Evolutionary conservation across 2,797 vertebrate genomes (phyloP).

Genomic region (Epinephelus malabaricus): DNA sequence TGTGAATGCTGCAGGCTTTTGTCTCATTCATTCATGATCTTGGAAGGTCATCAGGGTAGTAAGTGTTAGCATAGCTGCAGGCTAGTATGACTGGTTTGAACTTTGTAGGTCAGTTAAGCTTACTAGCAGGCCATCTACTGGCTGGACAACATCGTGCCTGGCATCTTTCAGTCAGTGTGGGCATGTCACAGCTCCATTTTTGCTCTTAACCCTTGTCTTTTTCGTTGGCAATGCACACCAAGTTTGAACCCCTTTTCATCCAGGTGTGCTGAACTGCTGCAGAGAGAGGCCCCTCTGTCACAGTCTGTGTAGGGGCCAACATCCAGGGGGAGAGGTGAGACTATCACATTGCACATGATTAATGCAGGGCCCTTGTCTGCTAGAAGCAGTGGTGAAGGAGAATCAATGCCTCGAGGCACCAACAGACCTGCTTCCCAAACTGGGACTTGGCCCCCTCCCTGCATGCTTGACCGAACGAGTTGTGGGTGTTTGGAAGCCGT

Average conservation of each 20-base stretch:
- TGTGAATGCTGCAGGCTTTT: background rate
- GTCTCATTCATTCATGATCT: slow-evolving; percentile 15
- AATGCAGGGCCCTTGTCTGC: slow-evolving; percentile 66
- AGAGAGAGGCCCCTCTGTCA: slow-evolving; percentile 36
- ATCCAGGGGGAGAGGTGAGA: slow-evolving; percentile 26
- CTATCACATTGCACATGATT: slow-evolving; percentile 75
- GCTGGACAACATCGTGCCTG: background rate
- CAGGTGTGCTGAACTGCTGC: slow-evolving; percentile 40
- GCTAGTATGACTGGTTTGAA: slow-evolving; percentile 32
- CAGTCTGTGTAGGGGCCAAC: slow-evolving; percentile 40
- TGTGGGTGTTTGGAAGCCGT: slow-evolving; percentile 30
- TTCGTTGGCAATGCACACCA: background rate
- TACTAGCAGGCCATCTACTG: slow-evolving; percentile 9
- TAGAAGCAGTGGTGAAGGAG: slow-evolving; percentile 62
- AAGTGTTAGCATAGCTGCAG: slow-evolving; percentile 35
- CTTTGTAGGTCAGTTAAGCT: slow-evolving; percentile 44
- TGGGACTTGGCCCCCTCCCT: slow-evolving; percentile 52
- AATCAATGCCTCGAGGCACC: slow-evolving; percentile 63
- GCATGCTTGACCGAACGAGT: slow-evolving; percentile 57
- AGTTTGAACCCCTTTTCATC: slow-evolving; percentile 18
- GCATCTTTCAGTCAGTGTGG: slow-evolving; percentile 11
- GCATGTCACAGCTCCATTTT: background rate
- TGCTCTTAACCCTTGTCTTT: background rate
- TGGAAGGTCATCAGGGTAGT: slow-evolving; percentile 34
- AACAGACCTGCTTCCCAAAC: slow-evolving; percentile 62